Base-by-base conservation (phyloP, 2,113 vertebrate genomes). In the Tringa solitaria region DNA sequence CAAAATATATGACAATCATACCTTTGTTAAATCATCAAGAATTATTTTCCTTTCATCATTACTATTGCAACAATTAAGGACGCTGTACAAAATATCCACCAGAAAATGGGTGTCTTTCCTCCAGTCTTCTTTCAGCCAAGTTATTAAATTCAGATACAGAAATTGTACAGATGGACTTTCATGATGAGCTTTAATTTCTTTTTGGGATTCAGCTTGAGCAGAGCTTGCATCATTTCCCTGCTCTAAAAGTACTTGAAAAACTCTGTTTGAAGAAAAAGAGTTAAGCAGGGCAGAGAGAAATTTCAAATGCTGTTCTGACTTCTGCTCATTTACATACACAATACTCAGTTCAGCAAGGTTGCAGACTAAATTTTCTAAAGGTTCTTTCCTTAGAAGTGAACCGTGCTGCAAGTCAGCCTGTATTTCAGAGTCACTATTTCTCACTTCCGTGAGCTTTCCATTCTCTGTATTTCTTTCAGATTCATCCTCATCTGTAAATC, bases 1-100 rank as follows among this genome's bases (percentile, higher is more conserved):
- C 6, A 87, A 63, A 53, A 78, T 12, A 5, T 24, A 56, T 4
- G 45, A 45, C 39, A 88, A 33, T 20, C 50, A 94, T 98, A 99
- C 98, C 98, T 98, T 97, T 8, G 96, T 98, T 84, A 99, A 97
- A 90, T 99, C 98, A 95, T 99, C 98, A 91, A 99, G 98, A 92
- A 99, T 97, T 7, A 78, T 89, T 37, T 98, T 99, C 95, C 98
- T 99, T 79, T 99, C 99, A 67, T 95, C 81, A 11, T 64, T 92
- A 46, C 24, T 96, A 57, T 96, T 97, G 96, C 99, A 99, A 98
- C 99, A 99, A 53, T 68, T 83, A 7, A 99, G 98, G 6, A 98
- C 98, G 57, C 99, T 99, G 95, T 99, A 99, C 57, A 99, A 96
- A 98, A 99, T 99, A 98, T 99, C 99, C 91, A 99, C 98, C 94